Evolutionary conservation across 2,113 vertebrate genomes (phyloP).

Genomic region (Cynoglossus semilaevis): DNA sequence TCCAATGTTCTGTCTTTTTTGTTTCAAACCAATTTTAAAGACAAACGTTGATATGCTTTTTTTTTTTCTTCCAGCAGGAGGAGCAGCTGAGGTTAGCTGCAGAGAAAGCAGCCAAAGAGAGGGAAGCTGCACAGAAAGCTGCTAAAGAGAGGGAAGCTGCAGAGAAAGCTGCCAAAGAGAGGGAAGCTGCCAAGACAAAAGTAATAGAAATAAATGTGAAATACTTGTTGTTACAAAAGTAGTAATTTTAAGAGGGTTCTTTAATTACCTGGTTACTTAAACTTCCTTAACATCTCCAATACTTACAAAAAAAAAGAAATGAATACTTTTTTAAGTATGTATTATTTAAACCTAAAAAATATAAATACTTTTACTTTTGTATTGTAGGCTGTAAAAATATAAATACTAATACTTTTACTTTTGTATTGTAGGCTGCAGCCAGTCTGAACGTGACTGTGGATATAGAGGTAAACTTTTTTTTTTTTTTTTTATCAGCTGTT

Average conservation of each 20-base stretch:
- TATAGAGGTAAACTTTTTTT: slow-evolving; percentile 41
- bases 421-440: slow-evolving; percentile 3
- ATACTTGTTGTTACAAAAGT: no score
- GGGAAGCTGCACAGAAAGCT: slow-evolving; percentile 56
- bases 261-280: no score
- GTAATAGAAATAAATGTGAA: slow-evolving; percentile 19
- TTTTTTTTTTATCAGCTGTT: not conserved
- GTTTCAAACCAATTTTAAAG: not conserved
- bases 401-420: not conserved
- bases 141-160: slow-evolving; percentile 55
- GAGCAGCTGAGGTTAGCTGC: slow-evolving; percentile 63
- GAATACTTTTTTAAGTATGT: no score
- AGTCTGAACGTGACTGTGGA: slow-evolving; percentile 58
- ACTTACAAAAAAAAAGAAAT: no score
- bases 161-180: slow-evolving; percentile 38
- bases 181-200: slow-evolving; percentile 38
- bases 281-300: no score
- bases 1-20: not conserved
- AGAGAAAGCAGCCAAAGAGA: slow-evolving; percentile 57
- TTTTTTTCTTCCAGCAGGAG: slow-evolving; percentile 48
- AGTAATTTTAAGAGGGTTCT: no score
- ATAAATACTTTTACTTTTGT: not conserved
- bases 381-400: no score
- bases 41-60: not conserved
- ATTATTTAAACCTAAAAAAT: not conserved